phyloP scores from a whole-genome alignment of 2,113 vertebrate genomes.

The Lophura nycthemera region DNA sequence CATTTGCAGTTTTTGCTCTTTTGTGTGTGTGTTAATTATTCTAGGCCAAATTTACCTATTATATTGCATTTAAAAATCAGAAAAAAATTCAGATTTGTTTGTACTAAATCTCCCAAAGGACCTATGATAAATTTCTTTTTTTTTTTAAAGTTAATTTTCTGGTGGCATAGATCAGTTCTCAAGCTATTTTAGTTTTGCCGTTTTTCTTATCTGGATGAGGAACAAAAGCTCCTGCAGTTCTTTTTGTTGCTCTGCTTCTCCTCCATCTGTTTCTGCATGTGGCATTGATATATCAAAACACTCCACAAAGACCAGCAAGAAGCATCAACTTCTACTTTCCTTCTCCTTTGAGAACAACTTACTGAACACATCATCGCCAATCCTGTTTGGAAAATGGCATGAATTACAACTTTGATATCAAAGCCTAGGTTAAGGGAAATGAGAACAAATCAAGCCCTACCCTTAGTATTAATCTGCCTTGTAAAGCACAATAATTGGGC shows the following conservation, averaged over 20 bases:
- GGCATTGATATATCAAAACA: constrained; percentile 32
- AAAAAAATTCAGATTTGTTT: not conserved
- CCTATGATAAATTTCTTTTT: not conserved
- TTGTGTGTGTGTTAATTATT: not conserved
- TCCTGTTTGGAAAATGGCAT: not conserved
- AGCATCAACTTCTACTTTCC: not conserved
- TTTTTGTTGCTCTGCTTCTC: not conserved
- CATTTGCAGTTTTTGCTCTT: not conserved
- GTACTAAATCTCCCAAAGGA: not conserved
- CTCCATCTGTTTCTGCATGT: not conserved
- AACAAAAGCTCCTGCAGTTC: not conserved
- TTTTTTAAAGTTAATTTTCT: not conserved
- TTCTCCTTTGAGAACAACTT: not conserved
- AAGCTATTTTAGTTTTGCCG: not conserved
- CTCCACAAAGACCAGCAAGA: not conserved
- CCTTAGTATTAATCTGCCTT: not conserved
- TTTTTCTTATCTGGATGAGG: constrained; percentile 10
- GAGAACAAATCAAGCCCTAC: not conserved
- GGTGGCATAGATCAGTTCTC: not conserved
- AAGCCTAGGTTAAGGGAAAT: not conserved
- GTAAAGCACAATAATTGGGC: not conserved
- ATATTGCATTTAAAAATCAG: not conserved
- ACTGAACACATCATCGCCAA: not conserved
- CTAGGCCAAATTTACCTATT: not conserved
- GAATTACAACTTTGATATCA: not conserved